Percentiles rank a stretch among this genome's conserved stretches.
phyloP scores from a whole-genome alignment of 2,113 vertebrate genomes.

The Rhinoptilus africanus region DNA sequence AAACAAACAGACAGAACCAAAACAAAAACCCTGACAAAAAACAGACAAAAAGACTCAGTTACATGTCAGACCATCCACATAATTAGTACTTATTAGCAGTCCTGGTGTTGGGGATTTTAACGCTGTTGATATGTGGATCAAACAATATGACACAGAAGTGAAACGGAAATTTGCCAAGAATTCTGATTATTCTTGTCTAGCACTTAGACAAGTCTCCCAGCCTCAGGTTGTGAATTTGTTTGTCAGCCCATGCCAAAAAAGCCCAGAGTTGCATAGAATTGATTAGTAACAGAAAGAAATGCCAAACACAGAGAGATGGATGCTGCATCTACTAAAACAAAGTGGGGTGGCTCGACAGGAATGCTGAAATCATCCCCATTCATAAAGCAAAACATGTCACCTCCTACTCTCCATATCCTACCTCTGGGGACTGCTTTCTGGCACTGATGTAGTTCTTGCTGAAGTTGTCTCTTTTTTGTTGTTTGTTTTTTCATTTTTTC shows the following conservation, averaged over 20 bases:
- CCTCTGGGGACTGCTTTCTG: conserved; percentile 60
- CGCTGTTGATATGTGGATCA: conserved; percentile 36
- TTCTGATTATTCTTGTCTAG: conserved; percentile 49
- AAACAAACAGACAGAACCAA: background rate
- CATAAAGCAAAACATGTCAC: conserved; percentile 62
- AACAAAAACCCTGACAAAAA: background rate
- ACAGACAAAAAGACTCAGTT: conserved; percentile 1
- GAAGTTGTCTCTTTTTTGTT: conserved; percentile 14
- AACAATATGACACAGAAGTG: conserved; percentile 54
- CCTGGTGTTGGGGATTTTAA: conserved; percentile 16
- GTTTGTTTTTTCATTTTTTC: background rate
- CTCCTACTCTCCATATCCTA: conserved; percentile 58
- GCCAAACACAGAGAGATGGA: conserved; percentile 54
- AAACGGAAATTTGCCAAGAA: conserved; percentile 53
- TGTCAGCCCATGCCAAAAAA: conserved; percentile 70
- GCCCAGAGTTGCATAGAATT: conserved; percentile 79
- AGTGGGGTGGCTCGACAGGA: conserved; percentile 50
- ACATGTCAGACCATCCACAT: conserved; percentile 41
- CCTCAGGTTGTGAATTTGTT: conserved; percentile 29
- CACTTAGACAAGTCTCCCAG: background rate
- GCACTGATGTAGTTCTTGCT: conserved; percentile 61
- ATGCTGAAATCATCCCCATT: conserved; percentile 65
- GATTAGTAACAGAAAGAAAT: conserved; percentile 71
- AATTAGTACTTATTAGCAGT: conserved; percentile 12
- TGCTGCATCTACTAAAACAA: conserved; percentile 29